Evolutionary conservation across 92 coral and sea anemone genomes (phyloP), one percentile per base, ranked within the genome.

Genomic region (Palythoa heliodiscus): DNA sequence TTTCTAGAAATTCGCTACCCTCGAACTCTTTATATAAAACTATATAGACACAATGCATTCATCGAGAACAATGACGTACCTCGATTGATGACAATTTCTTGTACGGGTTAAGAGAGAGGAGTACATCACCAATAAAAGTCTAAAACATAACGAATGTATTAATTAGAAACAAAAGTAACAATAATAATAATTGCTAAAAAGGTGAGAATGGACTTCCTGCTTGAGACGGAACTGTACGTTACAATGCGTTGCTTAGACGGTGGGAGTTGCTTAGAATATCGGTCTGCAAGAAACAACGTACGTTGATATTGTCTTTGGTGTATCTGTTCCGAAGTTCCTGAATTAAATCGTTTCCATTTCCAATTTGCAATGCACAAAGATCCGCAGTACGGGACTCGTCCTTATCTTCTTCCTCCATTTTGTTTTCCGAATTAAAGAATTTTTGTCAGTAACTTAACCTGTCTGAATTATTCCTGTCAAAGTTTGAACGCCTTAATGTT

Each of bases 101-200:
- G 82, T 53, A 77, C 82, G 82, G 82, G 52, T 77, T 77, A 63
- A 77, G 17, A 77, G 16, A 69, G 37, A 77, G 50, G 29, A 77
- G 82, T 10, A 77, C 82, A 57, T 77, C 82, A 13, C 82, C 82
- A 37, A 67, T 70, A 77, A 77, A 77, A 12, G 70, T 77, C 82
- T 77, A 6, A 16, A 29, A 16, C 57, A 24, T 20, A 77, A 35
- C 23, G 25, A 25, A 70, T 29, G 17, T 70, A 13, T 2, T 70
- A 70, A 37, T 11, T 8, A 29, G 43, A 14, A 24, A 35, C 7
- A 14, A 24, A 24, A 70, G 17, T 35, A 37, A 29, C 35, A 29
- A 29, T 29, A 29, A 29, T 29, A 29, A 29, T 29, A n/a, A n/a
- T n/a, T n/a, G 38, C 39, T 11, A 16, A 70, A 24, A 15, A 29